These are phyloP conservation scores for Beroe ovata DNA, from an alignment of 37 sponge, comb jelly and placozoan species.

Conservation along the genomic window DNA sequence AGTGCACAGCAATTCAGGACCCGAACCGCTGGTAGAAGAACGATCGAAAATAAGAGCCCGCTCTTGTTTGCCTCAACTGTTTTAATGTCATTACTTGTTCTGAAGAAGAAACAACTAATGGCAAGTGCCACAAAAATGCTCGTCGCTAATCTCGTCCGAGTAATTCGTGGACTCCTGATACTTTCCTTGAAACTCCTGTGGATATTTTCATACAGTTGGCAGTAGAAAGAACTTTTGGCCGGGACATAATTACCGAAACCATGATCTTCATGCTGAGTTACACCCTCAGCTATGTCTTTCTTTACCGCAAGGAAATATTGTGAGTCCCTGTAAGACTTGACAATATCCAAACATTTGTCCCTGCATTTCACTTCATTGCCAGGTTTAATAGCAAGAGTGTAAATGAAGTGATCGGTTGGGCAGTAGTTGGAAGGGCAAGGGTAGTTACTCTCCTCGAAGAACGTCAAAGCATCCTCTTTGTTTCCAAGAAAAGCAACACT, in stretches of 20 bases:
- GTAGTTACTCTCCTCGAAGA: neutral
- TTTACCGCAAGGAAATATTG: neutral
- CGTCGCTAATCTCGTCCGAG: neutral
- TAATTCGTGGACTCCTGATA: neutral
- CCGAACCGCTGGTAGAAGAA: neutral
- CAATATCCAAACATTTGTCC: neutral
- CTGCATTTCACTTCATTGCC: neutral
- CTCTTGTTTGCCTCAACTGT: neutral
- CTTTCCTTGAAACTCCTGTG: neutral
- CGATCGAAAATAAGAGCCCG: neutral
- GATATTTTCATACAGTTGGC: neutral
- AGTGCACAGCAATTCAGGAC: neutral
- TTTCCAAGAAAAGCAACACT: neutral
- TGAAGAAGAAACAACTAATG: neutral
- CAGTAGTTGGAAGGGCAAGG: neutral
- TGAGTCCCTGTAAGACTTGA: neutral
- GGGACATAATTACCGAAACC: too few species aligned
- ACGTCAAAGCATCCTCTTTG: neutral
- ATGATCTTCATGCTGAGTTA: too few species aligned
- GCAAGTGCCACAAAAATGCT: neutral
- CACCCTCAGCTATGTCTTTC: neutral
- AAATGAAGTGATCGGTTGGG: slow-evolving; percentile 38
- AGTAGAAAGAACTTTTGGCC: neutral
- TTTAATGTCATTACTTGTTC: neutral
- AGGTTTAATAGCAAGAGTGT: neutral